Evolutionary conservation across 92 coral and sea anemone species (phyloP).

Genomic region (Epizoanthus stellaris): DNA sequence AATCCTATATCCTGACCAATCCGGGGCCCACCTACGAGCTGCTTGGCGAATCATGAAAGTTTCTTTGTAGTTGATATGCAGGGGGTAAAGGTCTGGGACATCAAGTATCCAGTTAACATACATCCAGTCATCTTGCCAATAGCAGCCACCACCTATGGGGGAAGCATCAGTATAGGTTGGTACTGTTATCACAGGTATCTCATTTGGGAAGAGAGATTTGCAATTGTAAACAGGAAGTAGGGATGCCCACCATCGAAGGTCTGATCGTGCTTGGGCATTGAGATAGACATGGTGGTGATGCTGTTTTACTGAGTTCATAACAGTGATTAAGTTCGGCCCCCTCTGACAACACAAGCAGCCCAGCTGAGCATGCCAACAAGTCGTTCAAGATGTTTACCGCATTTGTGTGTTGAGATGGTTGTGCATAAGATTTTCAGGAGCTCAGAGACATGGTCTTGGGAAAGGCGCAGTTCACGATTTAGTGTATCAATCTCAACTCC

Average conservation of each 20-base stretch:
- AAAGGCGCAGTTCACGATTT: conserved; percentile 46
- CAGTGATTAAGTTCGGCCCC: conserved; percentile 55
- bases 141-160: conserved; percentile 37
- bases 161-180: conserved; percentile 51
- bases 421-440: too few relatives aligned
- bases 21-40: conserved; percentile 25
- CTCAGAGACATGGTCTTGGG: conserved; percentile 21
- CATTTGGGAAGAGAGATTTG: conserved; percentile 39
- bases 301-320: conserved; percentile 38
- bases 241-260: conserved; percentile 47
- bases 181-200: conserved; percentile 31
- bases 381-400: conserved; percentile 19
- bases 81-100: not conserved
- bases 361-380: conserved; percentile 49
- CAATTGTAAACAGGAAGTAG: conserved; percentile 34
- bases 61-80: conserved; percentile 53
- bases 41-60: conserved; percentile 27
- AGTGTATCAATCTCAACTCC: conserved; percentile 55
- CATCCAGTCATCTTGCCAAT: conserved; percentile 45
- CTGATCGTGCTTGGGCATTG: conserved; percentile 12
- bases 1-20: conserved; percentile 5
- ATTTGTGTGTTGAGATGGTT: too few relatives aligned
- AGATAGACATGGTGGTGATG: conserved; percentile 45
- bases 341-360: conserved; percentile 53
- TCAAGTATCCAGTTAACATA: conserved; percentile 33